Base-by-base conservation (phyloP, 2,797 vertebrate genomes). In the Notoglanidium macrostoma region DNA sequence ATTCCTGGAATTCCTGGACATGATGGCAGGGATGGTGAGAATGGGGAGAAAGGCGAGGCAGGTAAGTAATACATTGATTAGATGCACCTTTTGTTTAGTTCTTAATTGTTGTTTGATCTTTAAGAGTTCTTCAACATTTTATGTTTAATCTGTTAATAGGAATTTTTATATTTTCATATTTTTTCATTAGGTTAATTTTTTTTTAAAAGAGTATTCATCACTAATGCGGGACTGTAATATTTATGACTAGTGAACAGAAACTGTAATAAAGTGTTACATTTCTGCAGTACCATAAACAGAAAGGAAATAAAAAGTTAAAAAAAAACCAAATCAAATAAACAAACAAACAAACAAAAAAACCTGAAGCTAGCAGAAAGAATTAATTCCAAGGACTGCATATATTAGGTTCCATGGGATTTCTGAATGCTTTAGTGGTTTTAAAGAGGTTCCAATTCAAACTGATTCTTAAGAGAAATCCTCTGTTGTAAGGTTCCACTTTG, bases 1-100 rank as follows among this genome's bases (percentile, higher is more conserved):
- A 79, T 94, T n/a, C 96, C 96, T 0, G 93, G 93, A 46, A 68
- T 84, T 63, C 88, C 88, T 14, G 97, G 97, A 73, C 96, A 92
- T 87, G 96, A 97, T 2, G 97, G 97, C 10, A 87, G 95, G 0
- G 95, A 97, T 6, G 96, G 97, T 12, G 87, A 92, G 55, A 96
- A 90, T 29, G 97, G 97, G 78, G 92, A 94, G 79, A 96, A 96
- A 91, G 97, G 97, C 0, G 93, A 95, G 11, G 91, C 94, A 93
- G 97, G 97, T 97, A 92, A 95, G 85, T 55, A 9, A 26, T 0
- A 84, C 12, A 9, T 49, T 29, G 19, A 51, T 57, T 21, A 49
- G 44, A 29, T 12, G 44, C 29, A 68, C n/a, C 35, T 35, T 83
- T 83, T 68, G 3, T 15, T 81, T 81, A 0, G 19, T 81, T 63